phyloP scores from a whole-genome alignment of 2,113 vertebrate genomes.

The Pholis gunnellus region DNA sequence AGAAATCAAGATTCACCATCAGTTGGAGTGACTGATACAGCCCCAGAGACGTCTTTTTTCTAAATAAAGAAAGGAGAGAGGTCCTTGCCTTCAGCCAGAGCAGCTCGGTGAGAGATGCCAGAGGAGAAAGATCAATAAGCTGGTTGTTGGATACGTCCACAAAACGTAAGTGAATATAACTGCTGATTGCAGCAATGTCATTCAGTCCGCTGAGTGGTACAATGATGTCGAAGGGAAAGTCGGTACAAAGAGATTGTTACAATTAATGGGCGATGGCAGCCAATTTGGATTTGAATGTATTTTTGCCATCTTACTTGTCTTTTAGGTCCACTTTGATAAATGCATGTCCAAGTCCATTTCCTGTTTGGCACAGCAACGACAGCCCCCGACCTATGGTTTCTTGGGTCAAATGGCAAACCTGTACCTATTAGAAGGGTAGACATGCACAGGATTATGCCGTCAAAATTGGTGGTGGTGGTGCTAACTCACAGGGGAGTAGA shows the following conservation, averaged over 20 bases:
- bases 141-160: slow-evolving; percentile 92
- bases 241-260: neutral
- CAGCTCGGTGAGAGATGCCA: slow-evolving; percentile 88
- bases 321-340: slow-evolving; percentile 89
- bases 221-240: neutral
- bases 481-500: neutral
- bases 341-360: slow-evolving; percentile 88
- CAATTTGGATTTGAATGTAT: neutral
- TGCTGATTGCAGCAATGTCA: slow-evolving; percentile 85
- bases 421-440: slow-evolving; percentile 43
- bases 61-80: neutral
- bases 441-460: neutral
- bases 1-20: neutral
- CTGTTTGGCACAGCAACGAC: slow-evolving; percentile 88
- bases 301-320: slow-evolving; percentile 82
- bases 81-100: slow-evolving; percentile 90
- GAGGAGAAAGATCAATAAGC: slow-evolving; percentile 87
- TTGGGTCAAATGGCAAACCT: slow-evolving; percentile 81
- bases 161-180: slow-evolving; percentile 90
- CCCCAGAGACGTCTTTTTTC: neutral
- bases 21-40: neutral
- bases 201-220: slow-evolving; percentile 83
- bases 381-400: slow-evolving; percentile 85
- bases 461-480: neutral
- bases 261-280: neutral